Evolutionary conservation across 2,888 invertebrate genomes (phyloP).

Genomic region (Trichacis sp.): DNA sequence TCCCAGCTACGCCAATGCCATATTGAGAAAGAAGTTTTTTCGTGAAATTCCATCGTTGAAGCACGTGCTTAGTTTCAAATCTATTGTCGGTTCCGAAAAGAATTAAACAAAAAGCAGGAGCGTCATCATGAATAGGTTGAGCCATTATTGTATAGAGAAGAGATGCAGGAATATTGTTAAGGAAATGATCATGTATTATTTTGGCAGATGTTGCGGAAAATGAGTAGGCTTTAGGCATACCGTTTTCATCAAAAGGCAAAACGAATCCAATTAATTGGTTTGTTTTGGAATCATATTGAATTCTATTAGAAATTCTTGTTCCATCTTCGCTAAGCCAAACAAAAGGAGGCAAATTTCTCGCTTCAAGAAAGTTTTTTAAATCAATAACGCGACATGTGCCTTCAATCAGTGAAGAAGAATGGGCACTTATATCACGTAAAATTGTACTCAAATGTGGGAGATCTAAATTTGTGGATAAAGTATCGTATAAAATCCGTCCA

Average conservation of each 20-base stretch:
- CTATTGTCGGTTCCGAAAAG: conserved; percentile 49
- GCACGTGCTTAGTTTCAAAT: conserved; percentile 45
- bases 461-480: conserved; percentile 33
- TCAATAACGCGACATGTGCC: conserved; percentile 4
- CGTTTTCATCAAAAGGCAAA: conserved; percentile 37
- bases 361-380: conserved; percentile 37
- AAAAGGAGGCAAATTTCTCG: conserved; percentile 24
- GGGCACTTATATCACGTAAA: conserved; percentile 10
- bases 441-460: conserved; percentile 31
- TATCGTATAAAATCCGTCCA: conserved; percentile 40
- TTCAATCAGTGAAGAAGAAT: background rate
- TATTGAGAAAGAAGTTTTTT: conserved; percentile 22
- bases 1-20: conserved; percentile 45
- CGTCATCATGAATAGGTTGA: conserved; percentile 39
- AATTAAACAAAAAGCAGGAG: conserved; percentile 46
- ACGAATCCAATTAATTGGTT: conserved; percentile 49
- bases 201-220: conserved; percentile 39
- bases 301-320: conserved; percentile 41
- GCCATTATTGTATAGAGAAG: conserved; percentile 45
- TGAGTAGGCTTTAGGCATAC: conserved; percentile 33
- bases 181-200: conserved; percentile 36
- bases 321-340: conserved; percentile 48
- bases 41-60: conserved; percentile 42
- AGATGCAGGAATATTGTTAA: conserved; percentile 24
- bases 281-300: conserved; percentile 36